Base-by-base conservation (phyloP, 1,140 invertebrate species). In the Leptinotarsa defecta region DNA sequence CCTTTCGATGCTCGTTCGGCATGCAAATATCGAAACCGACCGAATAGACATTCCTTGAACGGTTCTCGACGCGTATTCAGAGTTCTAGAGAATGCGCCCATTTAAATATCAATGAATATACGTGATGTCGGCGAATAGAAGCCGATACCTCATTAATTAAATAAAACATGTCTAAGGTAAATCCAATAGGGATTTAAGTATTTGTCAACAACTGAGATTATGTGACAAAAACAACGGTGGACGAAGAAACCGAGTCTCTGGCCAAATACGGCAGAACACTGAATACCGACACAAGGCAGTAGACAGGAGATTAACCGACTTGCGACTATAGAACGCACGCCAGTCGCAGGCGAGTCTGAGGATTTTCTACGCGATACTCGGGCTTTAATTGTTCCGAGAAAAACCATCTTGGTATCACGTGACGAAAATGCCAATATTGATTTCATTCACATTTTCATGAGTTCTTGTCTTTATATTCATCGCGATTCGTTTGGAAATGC, bases 201-300 rank as follows among this genome's bases (percentile, higher is more conserved):
- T 82, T 82, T 82, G 81, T 81, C 81, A 82, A 80, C 71, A 76
- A 77, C 81, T 78, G 81, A 81, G 79, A 82, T 82, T 82, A 82
- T 81, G 81, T 82, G 81, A 79, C 81, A 82, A 82, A 82, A 82
- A 82, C 81, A 80, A 77, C 74, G 78, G 78, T 81, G 74, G 77
- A 69, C 77, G 77, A 78, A 68, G 80, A 80, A 75, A 81, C 77
- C 78, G 74, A 77, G 76, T 76, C 79, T 76, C 74, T 62, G 65
- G 43, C 79, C 79, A 79, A 79, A 81, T 81, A 80, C 70, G 81
- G 81, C 49, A 76, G 76, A 81, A 81, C 76, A 79, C 76, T 79
- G 75, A 79, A 75, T 74, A 78, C 78, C 78, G 76, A 79, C 78
- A 74, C 64, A 63, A 74, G 69, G 61, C 78, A 74, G 43, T 64